phyloP scores from a whole-genome alignment of 2,888 invertebrate genomes.

The Epirrita christyi region DNA sequence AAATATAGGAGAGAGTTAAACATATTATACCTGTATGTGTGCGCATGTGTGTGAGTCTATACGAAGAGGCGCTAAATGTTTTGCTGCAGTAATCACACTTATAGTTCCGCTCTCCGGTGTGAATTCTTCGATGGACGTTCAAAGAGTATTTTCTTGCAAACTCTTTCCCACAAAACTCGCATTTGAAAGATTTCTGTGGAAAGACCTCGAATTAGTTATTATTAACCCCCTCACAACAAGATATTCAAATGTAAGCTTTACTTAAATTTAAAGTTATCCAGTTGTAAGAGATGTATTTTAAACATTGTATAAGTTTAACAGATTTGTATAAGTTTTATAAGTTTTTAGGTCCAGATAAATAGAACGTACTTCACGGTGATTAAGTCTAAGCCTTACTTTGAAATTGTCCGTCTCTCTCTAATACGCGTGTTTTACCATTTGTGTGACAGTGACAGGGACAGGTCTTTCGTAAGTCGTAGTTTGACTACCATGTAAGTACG shows the following conservation, averaged over 20 bases:
- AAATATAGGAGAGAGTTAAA: background rate
- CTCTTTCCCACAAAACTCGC: constrained; percentile 95
- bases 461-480: no score
- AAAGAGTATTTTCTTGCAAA: constrained; percentile 95
- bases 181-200: constrained; percentile 90
- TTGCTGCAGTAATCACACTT: constrained; percentile 93
- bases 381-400: no score
- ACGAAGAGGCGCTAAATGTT: constrained; percentile 93
- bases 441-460: no score
- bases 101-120: constrained; percentile 94
- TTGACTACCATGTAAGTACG: no score
- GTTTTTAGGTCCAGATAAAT: no score
- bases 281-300: no score
- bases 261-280: no score
- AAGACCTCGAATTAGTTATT: background rate
- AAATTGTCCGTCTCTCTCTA: no score
- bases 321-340: no score
- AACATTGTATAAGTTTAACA: no score
- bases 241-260: background rate
- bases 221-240: background rate
- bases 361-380: no score
- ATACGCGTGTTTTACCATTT: no score
- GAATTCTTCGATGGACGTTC: constrained; percentile 93
- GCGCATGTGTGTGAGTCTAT: constrained; percentile 92
- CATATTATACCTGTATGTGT: constrained; percentile 89